Base-by-base conservation (phyloP, 2,888 invertebrate genomes). In the Andrena chrysosceles region DNA sequence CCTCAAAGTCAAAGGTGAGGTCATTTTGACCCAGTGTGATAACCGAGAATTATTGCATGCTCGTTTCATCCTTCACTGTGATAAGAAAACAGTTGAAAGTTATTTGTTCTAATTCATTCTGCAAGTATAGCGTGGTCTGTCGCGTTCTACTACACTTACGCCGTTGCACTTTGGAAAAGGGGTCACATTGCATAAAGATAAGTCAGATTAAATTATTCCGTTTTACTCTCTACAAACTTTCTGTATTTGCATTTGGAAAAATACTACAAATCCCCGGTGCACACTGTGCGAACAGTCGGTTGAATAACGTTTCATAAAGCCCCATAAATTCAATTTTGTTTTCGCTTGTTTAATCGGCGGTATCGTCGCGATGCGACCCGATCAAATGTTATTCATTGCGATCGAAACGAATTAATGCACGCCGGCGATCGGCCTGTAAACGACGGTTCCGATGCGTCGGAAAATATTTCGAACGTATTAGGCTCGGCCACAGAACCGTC, bases 371-470 rank as follows among this genome's bases (percentile, higher is more conserved):
- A 23, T 26, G n/a, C 31, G 10, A 13, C 13, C 63, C 13, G 13
- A 63, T 42, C 63, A 63, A 63, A 63, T 63, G 31, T 63, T 63
- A 35, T 62, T 33, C 63, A 63, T 35, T 63, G 63, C 16, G 13
- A 42, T 5, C 42, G 35, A 10, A 13, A 26, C 63, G 42, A 42
- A 63, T 63, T 63, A 63, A 42, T 35, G 42, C 63, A 23, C 23
- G 2, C 8, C 35, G 33, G 42, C 23, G 13, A 23, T 63, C n/a
- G 35, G 42, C 35, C 42, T 63, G 63, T 13, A 42, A 35, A 23
- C 33, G 42, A 10, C 42, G 4, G 16, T 63, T 35, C 13, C 63
- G 35, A 8, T 23, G 31, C 16, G 35, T 13, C 6, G 35, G 23
- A 5, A 63, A 26, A 42, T 63, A 63, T 63, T 42, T 26, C 42